Conservation (phyloP, 2,797 vertebrate species). For the Chaenodraco wilsoni region DNA sequence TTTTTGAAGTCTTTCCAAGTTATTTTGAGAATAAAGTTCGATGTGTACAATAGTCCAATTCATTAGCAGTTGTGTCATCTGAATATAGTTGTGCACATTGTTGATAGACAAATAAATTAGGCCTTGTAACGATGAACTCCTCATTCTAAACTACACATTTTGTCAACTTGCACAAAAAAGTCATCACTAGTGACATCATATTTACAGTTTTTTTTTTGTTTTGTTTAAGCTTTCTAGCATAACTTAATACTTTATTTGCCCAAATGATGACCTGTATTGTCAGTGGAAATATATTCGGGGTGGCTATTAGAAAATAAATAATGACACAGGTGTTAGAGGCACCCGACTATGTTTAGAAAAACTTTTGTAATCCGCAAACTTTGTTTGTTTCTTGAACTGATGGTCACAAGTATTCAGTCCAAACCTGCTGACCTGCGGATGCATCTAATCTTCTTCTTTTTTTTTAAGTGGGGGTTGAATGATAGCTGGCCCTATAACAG, state of each 20-base stretch:
- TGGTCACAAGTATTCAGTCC: slow-evolving; percentile 20
- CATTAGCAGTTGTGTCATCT: background rate
- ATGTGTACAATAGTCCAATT: background rate
- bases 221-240: background rate
- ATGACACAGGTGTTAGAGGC: background rate
- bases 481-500: slow-evolving; percentile 39
- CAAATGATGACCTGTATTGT: background rate
- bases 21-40: background rate
- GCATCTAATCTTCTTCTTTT: background rate
- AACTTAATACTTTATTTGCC: background rate
- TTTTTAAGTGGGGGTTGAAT: background rate
- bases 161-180: background rate
- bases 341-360: background rate
- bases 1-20: background rate
- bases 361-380: background rate
- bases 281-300: background rate
- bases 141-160: background rate
- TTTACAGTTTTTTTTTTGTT: background rate
- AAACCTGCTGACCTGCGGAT: slow-evolving; percentile 26
- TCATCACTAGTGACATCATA: background rate
- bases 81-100: background rate
- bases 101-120: background rate
- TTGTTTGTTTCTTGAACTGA: slow-evolving; percentile 12
- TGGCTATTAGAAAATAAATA: background rate
- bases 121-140: background rate